Base-by-base conservation (phyloP, 92 coral and sea anemone genomes). In the Siderastrea radians region DNA sequence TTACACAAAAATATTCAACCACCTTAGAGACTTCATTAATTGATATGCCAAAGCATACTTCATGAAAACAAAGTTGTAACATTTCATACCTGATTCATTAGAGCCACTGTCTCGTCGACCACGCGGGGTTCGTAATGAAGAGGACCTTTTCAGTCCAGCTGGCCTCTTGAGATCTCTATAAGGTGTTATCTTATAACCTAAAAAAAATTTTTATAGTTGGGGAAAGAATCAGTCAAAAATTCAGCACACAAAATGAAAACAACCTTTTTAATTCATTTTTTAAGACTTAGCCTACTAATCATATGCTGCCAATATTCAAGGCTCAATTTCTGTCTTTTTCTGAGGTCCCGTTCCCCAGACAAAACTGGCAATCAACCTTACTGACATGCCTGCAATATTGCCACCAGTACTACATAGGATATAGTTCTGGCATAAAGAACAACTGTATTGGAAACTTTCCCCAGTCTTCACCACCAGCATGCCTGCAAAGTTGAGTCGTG, bases 101-200 rank as follows among this genome's bases (percentile, higher is more conserved):
- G 93, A 90, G 14, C 93, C 92, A 81, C 98, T 97, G 88, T 96
- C 98, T 88, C 99, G 87, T 79, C 95, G 95, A 46, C 93, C 95
- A 64, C 99, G 89, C 15, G 98, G 96, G 78, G 99, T 92, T 50
- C 99, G 97, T 86, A 97, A 85, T 6, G 99, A 97, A 3, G 99
- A 97, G 16, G 99, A 95, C 75, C 99, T 91, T 88, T 97, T 97
- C 78, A 97, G 89, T 12, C 98, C 96, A 60, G 93, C 86, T 3
- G 97, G 95, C 91, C 98, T 88, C 92, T 97, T 95, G 69, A 97
- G 87, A 89, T 97, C 99, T 83, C 97, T 90, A 83, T 97, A 97
- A 50, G 99, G 95, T 7, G 98, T 90, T 48, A 95, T 97, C 96
- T 96, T 95, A 90, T 95, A 94, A 55, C 95, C 99, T 96, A 62